Conservation (phyloP, 2,888 invertebrate species). For the Gandaritis pyraliata region DNA sequence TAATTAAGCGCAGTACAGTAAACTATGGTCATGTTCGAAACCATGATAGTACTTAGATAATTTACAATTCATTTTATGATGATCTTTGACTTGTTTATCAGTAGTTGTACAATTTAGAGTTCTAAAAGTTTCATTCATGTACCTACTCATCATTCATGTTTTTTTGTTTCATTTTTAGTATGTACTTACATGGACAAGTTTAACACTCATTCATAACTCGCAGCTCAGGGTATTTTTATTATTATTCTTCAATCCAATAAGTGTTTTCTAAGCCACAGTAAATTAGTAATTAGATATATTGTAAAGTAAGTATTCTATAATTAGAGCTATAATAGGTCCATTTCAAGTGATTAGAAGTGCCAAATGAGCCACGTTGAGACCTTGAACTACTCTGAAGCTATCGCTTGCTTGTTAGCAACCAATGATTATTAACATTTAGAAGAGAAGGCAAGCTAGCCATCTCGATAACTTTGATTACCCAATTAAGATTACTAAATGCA, state of each 20-base stretch:
- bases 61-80: conserved; percentile 4
- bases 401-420: too few species aligned
- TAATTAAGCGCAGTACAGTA: not conserved
- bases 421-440: too few species aligned
- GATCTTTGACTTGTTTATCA: conserved; percentile 27
- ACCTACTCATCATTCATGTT: too few species aligned
- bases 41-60: conserved; percentile 3
- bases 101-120: not conserved
- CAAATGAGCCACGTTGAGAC: too few species aligned
- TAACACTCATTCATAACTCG: too few species aligned
- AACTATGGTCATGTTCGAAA: conserved; percentile 11
- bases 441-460: too few species aligned
- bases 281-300: not conserved
- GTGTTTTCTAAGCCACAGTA: conserved; percentile 3
- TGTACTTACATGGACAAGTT: too few species aligned
- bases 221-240: too few species aligned
- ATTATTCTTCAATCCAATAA: conserved; percentile 1
- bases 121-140: not conserved
- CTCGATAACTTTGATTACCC: conserved; percentile 4
- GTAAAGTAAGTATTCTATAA: not conserved
- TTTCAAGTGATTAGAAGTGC: too few species aligned
- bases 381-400: too few species aligned
- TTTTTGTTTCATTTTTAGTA: too few species aligned
- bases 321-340: not conserved
- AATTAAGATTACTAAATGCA: not conserved